These are phyloP conservation scores for Brachionus plicatilis DNA, from an alignment of 1,140 invertebrate species.

Conservation along the genomic window DNA sequence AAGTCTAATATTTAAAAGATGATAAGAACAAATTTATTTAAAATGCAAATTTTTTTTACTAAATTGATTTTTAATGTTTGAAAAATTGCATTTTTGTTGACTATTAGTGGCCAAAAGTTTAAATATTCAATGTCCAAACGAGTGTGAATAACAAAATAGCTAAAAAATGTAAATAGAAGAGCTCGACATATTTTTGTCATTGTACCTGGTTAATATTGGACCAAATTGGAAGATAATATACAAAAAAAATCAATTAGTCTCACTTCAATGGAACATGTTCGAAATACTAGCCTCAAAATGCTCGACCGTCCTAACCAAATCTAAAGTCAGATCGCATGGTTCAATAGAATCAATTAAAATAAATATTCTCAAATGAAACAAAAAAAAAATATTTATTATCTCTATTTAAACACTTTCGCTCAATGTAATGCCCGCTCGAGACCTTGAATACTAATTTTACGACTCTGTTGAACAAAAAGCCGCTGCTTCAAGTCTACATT, in stretches of 20 bases:
- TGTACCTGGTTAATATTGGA: not conserved
- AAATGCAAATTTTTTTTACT: not conserved
- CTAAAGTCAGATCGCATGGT: not conserved
- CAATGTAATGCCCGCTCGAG: not conserved
- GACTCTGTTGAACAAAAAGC: not conserved
- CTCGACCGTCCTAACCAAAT: not conserved
- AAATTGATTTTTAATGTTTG: constrained; percentile 4
- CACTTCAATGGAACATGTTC: not conserved
- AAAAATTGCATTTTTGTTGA: constrained; percentile 1
- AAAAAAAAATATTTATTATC: not conserved
- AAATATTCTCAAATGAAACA: not conserved
- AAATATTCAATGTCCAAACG: not conserved
- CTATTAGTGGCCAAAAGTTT: not conserved
- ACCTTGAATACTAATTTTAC: constrained; percentile 22
- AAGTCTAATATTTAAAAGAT: not conserved
- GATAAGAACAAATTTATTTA: not conserved
- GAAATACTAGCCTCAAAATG: not conserved
- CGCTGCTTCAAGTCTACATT: not conserved
- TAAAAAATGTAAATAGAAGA: not conserved
- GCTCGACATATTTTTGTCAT: not conserved
- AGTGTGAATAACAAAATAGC: not conserved
- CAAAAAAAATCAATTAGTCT: constrained; percentile 24
- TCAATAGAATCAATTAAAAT: constrained; percentile 20
- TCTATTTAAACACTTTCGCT: constrained; percentile 16
- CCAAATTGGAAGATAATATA: constrained; percentile 6